These are phyloP conservation scores for Escarpia spicata DNA, from an alignment of 2,888 invertebrate species.

Conservation along the genomic window DNA sequence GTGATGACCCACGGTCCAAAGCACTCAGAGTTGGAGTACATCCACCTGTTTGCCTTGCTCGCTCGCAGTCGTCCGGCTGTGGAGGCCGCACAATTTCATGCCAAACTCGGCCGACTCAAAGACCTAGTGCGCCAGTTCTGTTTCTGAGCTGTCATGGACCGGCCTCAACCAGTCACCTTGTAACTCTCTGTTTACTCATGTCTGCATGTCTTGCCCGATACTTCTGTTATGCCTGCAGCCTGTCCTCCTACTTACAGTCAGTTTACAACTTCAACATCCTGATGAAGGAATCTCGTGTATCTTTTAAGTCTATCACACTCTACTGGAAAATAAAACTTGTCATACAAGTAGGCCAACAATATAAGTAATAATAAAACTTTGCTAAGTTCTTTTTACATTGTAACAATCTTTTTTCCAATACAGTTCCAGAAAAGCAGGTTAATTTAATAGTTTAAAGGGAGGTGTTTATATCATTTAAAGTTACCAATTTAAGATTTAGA, in stretches of 20 bases:
- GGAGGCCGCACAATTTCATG: conserved; percentile 26
- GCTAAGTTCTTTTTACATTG: no score
- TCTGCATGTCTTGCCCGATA: conserved; percentile 1
- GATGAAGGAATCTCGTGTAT: no score
- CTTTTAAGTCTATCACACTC: no score
- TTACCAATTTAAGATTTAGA: neutral
- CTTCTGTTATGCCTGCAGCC: neutral
- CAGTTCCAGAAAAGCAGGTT: neutral
- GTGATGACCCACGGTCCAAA: conserved; percentile 87
- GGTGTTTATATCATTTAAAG: neutral
- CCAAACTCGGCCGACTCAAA: conserved; percentile 7
- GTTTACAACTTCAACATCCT: neutral
- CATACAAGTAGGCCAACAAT: no score
- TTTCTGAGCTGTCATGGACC: neutral
- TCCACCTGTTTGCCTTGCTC: conserved; percentile 83
- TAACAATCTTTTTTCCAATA: neutral
- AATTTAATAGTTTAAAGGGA: neutral
- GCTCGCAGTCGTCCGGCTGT: conserved; percentile 70
- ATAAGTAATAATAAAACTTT: no score
- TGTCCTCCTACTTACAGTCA: neutral
- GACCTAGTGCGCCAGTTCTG: neutral
- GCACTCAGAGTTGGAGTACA: conserved; percentile 87
- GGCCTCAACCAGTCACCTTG: neutral
- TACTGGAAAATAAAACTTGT: no score
- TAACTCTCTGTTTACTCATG: neutral